A percentile compares a stretch with the other conserved stretches of the same genome.
These are phyloP conservation scores for Pelusios castaneus DNA, from an alignment of 2,113 vertebrate species.

Conservation along the genomic window DNA sequence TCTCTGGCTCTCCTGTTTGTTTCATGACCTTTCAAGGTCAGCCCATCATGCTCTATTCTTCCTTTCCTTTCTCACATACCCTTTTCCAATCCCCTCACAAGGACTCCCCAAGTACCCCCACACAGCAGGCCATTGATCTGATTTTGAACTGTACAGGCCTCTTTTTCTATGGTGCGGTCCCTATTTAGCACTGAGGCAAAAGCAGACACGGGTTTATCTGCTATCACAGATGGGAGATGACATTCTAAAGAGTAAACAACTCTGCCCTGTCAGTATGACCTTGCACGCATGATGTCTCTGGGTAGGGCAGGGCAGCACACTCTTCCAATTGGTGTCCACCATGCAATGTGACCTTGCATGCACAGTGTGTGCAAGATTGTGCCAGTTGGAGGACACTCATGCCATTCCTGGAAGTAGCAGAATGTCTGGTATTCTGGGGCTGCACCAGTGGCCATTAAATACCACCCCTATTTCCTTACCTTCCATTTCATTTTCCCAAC, in stretches of 20 bases:
- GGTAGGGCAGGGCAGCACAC: not conserved
- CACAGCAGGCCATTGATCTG: not conserved
- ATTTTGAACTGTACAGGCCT: not conserved
- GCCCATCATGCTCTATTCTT: not conserved
- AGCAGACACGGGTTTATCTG: not conserved
- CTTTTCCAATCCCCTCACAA: not conserved
- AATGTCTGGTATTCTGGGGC: not conserved
- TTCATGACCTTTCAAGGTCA: not conserved
- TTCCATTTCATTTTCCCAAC: not conserved
- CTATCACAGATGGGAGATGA: not conserved
- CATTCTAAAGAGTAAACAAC: not conserved
- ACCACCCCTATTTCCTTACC: not conserved
- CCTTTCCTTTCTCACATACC: not conserved
- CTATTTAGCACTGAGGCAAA: not conserved
- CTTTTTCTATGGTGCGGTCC: not conserved
- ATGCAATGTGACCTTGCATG: not conserved
- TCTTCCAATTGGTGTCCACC: not conserved
- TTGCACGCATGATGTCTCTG: not conserved
- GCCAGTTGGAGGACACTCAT: too few species aligned
- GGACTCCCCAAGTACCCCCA: not conserved
- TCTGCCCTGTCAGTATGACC: not conserved
- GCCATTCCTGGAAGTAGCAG: too few species aligned
- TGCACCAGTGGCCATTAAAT: not conserved
- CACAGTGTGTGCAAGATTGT: not conserved
- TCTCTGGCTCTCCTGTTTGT: not conserved